Conservation (phyloP, 2,113 vertebrate genomes). For the Catharus fuscescens region DNA sequence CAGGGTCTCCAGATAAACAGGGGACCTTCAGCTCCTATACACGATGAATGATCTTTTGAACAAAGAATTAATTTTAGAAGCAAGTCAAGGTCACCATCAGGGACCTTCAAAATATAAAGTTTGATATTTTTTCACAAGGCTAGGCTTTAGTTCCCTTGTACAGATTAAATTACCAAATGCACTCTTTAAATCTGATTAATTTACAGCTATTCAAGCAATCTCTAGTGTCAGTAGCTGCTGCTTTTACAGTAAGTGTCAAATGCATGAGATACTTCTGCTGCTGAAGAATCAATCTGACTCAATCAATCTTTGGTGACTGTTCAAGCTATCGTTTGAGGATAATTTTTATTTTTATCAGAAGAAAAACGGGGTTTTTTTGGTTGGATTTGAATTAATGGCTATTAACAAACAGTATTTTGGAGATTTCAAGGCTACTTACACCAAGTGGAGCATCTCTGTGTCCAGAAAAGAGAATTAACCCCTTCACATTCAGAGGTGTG, state of each 20-base stretch:
- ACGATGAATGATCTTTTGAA: slow-evolving; percentile 40
- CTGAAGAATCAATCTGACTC: slow-evolving; percentile 12
- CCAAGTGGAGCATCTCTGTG: background rate
- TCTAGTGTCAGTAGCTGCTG: background rate
- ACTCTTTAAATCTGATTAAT: slow-evolving; percentile 60
- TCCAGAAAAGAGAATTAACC: background rate
- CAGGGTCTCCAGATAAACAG: background rate
- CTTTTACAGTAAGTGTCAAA: slow-evolving; percentile 48
- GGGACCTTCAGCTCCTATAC: background rate
- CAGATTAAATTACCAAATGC: slow-evolving; percentile 43
- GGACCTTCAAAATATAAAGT: background rate
- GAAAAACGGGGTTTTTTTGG: background rate
- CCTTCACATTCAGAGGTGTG: background rate
- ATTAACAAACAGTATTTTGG: background rate
- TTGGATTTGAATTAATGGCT: slow-evolving; percentile 16
- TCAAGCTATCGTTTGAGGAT: background rate
- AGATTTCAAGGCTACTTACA: background rate
- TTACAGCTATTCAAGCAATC: slow-evolving; percentile 54
- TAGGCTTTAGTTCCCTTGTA: background rate
- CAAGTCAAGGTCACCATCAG: slow-evolving; percentile 37
- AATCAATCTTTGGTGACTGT: slow-evolving; percentile 9
- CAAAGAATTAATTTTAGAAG: slow-evolving; percentile 42
- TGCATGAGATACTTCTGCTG: slow-evolving; percentile 39
- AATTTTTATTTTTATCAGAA: background rate
- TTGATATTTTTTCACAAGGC: background rate